A percentile compares a stretch with the other conserved stretches of the same genome.
Evolutionary conservation across 1,140 invertebrate genomes (phyloP).

Genomic region (Vollenhovia emeryi): DNA sequence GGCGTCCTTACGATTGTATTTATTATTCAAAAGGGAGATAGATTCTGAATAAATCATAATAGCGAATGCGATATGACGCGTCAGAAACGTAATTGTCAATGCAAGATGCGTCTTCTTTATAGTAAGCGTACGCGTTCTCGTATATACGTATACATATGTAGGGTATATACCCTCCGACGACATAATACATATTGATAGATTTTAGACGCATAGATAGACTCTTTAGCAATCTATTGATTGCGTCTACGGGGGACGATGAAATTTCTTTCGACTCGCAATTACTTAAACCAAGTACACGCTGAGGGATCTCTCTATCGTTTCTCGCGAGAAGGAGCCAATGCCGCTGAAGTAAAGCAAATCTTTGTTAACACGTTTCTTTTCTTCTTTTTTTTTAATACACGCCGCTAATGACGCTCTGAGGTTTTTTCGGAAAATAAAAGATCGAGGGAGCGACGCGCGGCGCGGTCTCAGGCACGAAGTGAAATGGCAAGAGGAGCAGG

Average conservation of each 20-base stretch:
- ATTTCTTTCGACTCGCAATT: background rate
- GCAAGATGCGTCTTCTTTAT: slow-evolving; percentile 51
- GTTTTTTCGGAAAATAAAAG: slow-evolving; percentile 18
- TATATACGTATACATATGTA: background rate
- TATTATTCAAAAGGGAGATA: slow-evolving; percentile 70
- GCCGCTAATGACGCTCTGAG: background rate
- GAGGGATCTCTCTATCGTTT: background rate
- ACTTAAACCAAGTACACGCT: background rate
- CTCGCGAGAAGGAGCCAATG: background rate
- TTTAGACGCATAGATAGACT: background rate
- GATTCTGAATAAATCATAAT: slow-evolving; percentile 72
- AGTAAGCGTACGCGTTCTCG: slow-evolving; percentile 34
- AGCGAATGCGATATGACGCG: slow-evolving; percentile 69
- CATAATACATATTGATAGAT: slow-evolving; percentile 6
- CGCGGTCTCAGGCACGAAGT: slow-evolving; percentile 40
- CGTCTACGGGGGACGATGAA: background rate
- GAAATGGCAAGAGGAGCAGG: slow-evolving; percentile 52
- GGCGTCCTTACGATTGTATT: slow-evolving; percentile 37
- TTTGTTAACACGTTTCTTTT: no score
- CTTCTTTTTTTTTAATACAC: background rate
- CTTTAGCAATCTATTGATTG: background rate
- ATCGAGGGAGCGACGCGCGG: background rate
- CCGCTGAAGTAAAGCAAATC: background rate
- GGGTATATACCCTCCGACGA: background rate
- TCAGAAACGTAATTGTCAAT: slow-evolving; percentile 64